Percentiles rank a stretch among this genome's conserved stretches.
Evolutionary conservation across 2,113 vertebrate genomes (phyloP).

Genomic region (Caracal caracal): DNA sequence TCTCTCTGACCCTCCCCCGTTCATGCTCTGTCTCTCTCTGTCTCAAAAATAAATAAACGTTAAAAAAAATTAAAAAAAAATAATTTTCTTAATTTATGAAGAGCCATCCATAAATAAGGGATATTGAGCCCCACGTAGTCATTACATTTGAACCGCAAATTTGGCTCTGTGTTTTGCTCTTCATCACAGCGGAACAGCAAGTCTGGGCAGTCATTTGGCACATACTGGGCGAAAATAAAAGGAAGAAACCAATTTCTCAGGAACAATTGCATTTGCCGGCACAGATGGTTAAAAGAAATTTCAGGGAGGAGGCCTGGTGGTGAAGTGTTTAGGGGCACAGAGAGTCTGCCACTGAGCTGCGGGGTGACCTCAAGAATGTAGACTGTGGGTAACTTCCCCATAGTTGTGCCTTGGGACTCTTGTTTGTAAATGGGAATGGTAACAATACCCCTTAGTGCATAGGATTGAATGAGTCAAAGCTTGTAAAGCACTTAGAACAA

Average conservation of each 20-base stretch:
- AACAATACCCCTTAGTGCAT: not conserved
- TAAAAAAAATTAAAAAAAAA: not conserved
- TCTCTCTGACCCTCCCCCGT: too few relatives aligned
- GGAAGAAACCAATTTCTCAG: not conserved
- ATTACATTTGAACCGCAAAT: not conserved
- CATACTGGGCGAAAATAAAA: not conserved
- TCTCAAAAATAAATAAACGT: too few relatives aligned
- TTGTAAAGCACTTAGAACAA: not conserved
- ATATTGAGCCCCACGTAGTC: not conserved
- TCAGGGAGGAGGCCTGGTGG: not conserved
- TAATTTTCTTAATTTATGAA: not conserved
- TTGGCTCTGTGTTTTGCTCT: not conserved
- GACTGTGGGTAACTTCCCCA: not conserved
- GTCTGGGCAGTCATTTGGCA: not conserved
- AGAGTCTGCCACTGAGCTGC: not conserved
- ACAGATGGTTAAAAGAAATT: not conserved
- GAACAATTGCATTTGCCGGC: not conserved
- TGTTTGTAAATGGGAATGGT: not conserved
- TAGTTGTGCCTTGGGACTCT: not conserved
- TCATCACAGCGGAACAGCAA: not conserved
- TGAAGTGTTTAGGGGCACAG: not conserved
- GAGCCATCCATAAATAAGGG: not conserved
- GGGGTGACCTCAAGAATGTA: not conserved
- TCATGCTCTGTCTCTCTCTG: too few relatives aligned
- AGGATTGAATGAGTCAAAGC: not conserved